Evolutionary conservation across 2,888 invertebrate species (phyloP), one percentile per base, ranked within the genome.

Genomic region (Laspeyria flexula): DNA sequence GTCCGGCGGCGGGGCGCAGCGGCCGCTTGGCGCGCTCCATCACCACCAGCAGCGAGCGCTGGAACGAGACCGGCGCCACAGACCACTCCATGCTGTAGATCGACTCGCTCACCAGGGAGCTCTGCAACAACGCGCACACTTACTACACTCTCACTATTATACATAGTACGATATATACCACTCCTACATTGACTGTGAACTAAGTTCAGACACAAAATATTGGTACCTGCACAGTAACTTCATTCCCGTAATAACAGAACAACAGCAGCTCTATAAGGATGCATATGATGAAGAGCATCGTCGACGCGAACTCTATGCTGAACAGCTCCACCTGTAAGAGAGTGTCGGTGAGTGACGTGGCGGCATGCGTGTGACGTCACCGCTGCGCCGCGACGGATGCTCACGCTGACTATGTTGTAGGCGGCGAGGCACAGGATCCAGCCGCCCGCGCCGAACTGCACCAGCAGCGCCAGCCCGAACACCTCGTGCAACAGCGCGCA

Each of bases 211-310:
- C n/a, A n/a, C n/a, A n/a, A n/a, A n/a, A n/a, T n/a, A n/a, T n/a
- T n/a, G n/a, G 21, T 40, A 93, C 94, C 85, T 93, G 87, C 0
- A 88, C 74, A 1, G 89, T 87, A 1, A 93, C 83, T 70, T 92
- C 92, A 60, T 93, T 93, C 10, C 93, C 93, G 60, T 85, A 92
- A 75, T 90, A 93, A 63, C 93, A 93, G 65, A 90, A 93, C 3
- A 93, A 71, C 43, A 90, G 87, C 46, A 93, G 75, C 73, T 93
- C 91, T 9, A 85, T 76, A 6, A 93, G 75, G 71, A 93, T 92
- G 65, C 93, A 93, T 6, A 68, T 65, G 44, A 91, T 87, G 71
- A 93, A 93, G 10, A 92, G 73, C 0, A 81, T 67, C 77, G 91
- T 88, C 1, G 93, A 92, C 1, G 87, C 77, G 54, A 93, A 89